phyloP scores from a whole-genome alignment of 2,888 invertebrate genomes.

The Lapara coniferarum region DNA sequence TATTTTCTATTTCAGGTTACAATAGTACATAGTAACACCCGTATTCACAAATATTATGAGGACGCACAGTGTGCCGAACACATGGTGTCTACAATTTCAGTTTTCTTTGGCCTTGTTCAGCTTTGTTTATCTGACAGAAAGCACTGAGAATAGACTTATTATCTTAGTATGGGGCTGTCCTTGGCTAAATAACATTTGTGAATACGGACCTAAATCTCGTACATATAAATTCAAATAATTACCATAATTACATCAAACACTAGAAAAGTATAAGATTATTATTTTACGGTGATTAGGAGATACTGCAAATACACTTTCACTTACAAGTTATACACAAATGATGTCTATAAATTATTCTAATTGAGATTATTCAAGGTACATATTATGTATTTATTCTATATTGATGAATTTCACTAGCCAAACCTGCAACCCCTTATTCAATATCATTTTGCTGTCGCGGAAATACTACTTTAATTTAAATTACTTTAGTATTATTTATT shows the following conservation, averaged over 20 bases:
- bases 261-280: conserved; percentile 6
- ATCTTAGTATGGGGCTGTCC: too few relatives aligned
- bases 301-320: conserved; percentile 15
- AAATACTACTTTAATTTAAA: not conserved
- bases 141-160: too few relatives aligned
- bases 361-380: conserved; percentile 80
- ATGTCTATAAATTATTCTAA: conserved; percentile 50
- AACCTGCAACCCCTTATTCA: conserved; percentile 46
- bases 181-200: too few relatives aligned
- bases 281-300: conserved; percentile 12
- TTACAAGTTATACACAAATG: conserved; percentile 34
- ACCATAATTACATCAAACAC: conserved; percentile 13
- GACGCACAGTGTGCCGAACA: too few relatives aligned
- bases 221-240: conserved; percentile 6
- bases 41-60: too few relatives aligned
- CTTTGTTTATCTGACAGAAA: too few relatives aligned
- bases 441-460: conserved; percentile 24
- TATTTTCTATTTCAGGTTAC: conserved; percentile 3
- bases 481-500: too few relatives aligned
- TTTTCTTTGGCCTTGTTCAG: too few relatives aligned
- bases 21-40: not conserved
- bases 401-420: conserved; percentile 67
- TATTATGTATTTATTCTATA: conserved; percentile 51
- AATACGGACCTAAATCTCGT: not conserved
- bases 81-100: too few relatives aligned